Percentiles rank a stretch among this genome's conserved stretches.
These are phyloP conservation scores for Drosophila borealis DNA, from an alignment of 2,888 invertebrate species.

Conservation along the genomic window DNA sequence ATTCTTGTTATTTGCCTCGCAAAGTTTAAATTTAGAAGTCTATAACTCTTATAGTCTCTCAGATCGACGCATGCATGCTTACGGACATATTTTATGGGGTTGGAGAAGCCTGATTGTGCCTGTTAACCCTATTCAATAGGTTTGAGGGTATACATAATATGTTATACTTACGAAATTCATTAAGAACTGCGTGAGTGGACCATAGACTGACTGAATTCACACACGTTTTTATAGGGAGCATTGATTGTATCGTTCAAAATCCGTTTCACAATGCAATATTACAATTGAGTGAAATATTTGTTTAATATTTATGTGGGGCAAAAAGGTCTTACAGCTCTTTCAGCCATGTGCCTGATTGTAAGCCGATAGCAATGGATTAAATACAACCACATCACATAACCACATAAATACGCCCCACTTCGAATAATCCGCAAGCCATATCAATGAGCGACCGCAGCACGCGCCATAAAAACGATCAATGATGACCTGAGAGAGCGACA, in stretches of 20 bases:
- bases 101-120: too few relatives aligned
- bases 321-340: background rate
- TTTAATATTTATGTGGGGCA: background rate
- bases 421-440: constrained; percentile 23
- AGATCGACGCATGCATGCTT: too few relatives aligned
- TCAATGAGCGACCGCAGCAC: constrained; percentile 60
- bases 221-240: background rate
- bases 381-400: constrained; percentile 15
- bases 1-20: too few relatives aligned
- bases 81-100: too few relatives aligned
- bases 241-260: background rate
- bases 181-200: background rate
- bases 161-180: too few relatives aligned
- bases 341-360: constrained; percentile 20
- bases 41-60: too few relatives aligned
- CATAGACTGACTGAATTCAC: background rate
- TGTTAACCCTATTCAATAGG: too few relatives aligned
- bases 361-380: constrained; percentile 34
- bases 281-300: background rate
- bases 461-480: constrained; percentile 47
- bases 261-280: background rate
- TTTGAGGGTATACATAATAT: too few relatives aligned
- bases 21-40: too few relatives aligned
- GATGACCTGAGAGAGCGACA: constrained; percentile 9
- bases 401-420: constrained; percentile 60